A percentile compares a stretch with the other conserved stretches of the same genome.
Conservation (phyloP, 2,113 vertebrate species). For the Balaeniceps rex region DNA sequence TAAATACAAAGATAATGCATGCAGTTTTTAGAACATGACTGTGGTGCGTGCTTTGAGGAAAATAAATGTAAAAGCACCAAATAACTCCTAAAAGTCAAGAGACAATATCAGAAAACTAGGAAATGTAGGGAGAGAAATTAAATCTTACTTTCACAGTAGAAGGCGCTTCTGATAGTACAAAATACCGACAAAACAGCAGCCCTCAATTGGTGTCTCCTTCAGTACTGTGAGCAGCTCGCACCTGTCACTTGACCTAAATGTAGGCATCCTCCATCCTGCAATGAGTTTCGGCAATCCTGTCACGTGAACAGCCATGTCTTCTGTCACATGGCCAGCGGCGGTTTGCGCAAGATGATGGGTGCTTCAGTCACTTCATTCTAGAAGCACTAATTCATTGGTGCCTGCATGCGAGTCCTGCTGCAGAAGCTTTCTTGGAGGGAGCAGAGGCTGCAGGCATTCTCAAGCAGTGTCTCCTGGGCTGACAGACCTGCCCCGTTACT, state of each 20-base stretch:
- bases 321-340: fast-evolving
- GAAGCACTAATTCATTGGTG: background rate
- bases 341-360: background rate
- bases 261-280: background rate
- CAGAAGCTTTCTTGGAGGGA: background rate
- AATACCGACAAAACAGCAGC: background rate
- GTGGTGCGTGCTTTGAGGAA: background rate
- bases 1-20: background rate
- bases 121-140: background rate
- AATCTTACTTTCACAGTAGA: background rate
- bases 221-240: background rate
- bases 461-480: background rate
- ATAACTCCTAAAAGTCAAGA: background rate
- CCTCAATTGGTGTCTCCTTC: background rate
- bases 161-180: background rate
- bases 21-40: background rate
- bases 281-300: background rate
- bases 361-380: background rate
- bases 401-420: background rate
- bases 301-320: background rate
- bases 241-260: background rate
- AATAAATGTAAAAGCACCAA: background rate
- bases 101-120: background rate
- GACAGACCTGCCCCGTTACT: background rate
- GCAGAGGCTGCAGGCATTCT: background rate